Evolutionary conservation across 2,888 invertebrate genomes (phyloP).

Genomic region (Syrphus vitripennis): DNA sequence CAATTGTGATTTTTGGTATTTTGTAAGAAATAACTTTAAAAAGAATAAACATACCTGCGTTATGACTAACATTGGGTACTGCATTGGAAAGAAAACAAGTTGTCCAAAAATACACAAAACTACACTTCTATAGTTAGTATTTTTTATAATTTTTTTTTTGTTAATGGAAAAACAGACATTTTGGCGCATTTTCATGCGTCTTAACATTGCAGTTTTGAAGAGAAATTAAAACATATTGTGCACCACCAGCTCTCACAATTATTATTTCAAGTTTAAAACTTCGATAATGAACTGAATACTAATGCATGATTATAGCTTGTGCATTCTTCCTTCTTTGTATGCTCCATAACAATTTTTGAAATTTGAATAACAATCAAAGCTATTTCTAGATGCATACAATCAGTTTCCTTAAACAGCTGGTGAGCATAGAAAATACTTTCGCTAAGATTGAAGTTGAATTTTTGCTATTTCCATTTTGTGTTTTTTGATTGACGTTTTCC

Average conservation of each 20-base stretch:
- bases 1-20: too few relatives aligned
- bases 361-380: neutral
- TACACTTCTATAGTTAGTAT: too few relatives aligned
- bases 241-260: neutral
- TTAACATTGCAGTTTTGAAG: neutral
- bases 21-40: too few relatives aligned
- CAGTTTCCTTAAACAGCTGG: neutral
- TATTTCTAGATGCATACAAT: neutral
- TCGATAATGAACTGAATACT: neutral
- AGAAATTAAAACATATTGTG: neutral
- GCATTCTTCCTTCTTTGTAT: neutral
- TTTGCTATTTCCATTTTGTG: neutral
- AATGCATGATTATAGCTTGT: neutral
- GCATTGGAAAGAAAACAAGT: too few relatives aligned
- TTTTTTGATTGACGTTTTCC: constrained; percentile 1
- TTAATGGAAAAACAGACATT: neutral
- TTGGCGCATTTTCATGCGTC: neutral
- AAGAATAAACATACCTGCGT: too few relatives aligned
- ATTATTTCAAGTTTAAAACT: neutral
- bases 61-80: too few relatives aligned
- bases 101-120: too few relatives aligned
- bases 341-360: neutral
- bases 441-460: neutral
- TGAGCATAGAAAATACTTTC: constrained; percentile 14
- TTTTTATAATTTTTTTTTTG: too few relatives aligned